phyloP scores from a whole-genome alignment of 2,797 vertebrate genomes.

The Ara ararauna region DNA sequence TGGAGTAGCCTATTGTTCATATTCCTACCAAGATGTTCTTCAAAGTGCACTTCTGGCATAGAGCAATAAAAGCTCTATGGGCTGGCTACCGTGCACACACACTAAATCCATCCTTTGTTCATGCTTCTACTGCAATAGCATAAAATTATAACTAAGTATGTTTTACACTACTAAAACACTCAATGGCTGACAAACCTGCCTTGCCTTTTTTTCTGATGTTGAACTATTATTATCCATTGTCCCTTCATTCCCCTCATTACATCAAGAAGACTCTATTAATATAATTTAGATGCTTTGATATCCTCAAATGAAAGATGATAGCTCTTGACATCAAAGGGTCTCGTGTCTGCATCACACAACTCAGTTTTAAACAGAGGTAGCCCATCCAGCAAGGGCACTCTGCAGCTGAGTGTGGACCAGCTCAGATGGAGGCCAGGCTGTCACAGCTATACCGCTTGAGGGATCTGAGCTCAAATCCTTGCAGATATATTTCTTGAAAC shows the following conservation, averaged over 20 bases:
- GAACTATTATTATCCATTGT: not conserved
- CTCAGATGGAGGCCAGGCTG: not conserved
- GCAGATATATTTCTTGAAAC: not conserved
- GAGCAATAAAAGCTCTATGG: not conserved
- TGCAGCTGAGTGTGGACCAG: not conserved
- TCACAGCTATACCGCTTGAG: not conserved
- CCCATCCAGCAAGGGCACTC: not conserved
- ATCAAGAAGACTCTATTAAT: not conserved
- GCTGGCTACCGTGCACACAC: not conserved
- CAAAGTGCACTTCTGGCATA: constrained; percentile 49
- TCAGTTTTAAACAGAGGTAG: not conserved
- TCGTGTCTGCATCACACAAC: not conserved
- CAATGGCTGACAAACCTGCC: not conserved
- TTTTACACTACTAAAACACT: not conserved
- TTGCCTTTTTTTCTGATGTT: not conserved
- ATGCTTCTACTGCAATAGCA: not conserved
- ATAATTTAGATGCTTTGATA: not conserved
- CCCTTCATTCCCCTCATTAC: not conserved
- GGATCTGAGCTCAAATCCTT: not conserved
- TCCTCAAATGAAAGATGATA: not conserved
- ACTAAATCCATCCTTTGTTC: constrained; percentile 25
- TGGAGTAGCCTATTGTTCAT: not conserved
- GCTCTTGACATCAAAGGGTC: not conserved
- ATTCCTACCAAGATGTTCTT: not conserved
- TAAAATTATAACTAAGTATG: not conserved